Evolutionary conservation across 2,113 vertebrate species (phyloP).

Genomic region (Leuciscus idus): DNA sequence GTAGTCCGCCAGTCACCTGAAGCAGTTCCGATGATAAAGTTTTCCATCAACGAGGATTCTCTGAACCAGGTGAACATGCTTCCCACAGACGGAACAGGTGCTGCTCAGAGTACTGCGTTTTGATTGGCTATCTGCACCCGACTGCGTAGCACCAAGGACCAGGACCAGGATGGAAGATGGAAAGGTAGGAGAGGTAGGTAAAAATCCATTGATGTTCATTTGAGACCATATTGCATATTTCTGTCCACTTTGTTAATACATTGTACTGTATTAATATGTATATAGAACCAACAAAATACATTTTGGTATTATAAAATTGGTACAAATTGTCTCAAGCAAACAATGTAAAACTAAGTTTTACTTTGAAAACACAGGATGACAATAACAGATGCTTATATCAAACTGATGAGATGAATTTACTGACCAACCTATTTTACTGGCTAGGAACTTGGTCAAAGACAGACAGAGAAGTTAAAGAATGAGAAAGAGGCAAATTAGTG

Average conservation of each 20-base stretch:
- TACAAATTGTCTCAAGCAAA: not conserved
- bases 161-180: conserved; percentile 36
- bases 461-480: not conserved
- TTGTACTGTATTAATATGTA: not conserved
- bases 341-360: not conserved
- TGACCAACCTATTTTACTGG: not conserved
- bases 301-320: not conserved
- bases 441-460: not conserved
- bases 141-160: conserved; percentile 45
- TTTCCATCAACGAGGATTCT: conserved; percentile 88
- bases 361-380: not conserved
- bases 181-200: conserved; percentile 53
- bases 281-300: not conserved
- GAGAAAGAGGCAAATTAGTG: too few species aligned
- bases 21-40: conserved; percentile 97
- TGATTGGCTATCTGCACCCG: conserved; percentile 45
- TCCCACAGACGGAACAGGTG: conserved; percentile 84
- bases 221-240: not conserved
- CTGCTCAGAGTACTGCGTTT: conserved; percentile 80
- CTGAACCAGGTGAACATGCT: conserved; percentile 96
- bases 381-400: not conserved
- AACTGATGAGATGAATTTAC: not conserved
- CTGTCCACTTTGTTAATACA: not conserved
- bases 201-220: conserved; percentile 69
- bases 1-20: conserved; percentile 79